These are phyloP conservation scores for Canis aureus DNA, from an alignment of 2,113 vertebrate species.

Conservation along the genomic window DNA sequence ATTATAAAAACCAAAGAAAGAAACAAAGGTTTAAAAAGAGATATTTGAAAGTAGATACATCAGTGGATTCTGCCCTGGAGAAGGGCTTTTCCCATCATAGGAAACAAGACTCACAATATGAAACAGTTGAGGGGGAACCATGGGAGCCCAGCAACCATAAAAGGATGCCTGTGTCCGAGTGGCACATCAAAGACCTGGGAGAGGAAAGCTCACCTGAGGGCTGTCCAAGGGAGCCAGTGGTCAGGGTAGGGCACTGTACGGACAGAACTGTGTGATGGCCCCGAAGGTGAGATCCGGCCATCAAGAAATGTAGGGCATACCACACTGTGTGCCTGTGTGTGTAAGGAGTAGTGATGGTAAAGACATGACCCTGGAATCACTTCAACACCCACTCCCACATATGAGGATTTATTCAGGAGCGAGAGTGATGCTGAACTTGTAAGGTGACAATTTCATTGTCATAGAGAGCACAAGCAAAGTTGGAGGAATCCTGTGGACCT, in stretches of 20 bases:
- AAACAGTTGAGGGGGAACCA: background rate
- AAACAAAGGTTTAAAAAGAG: background rate
- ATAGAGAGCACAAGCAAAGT: background rate
- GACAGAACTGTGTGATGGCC: background rate
- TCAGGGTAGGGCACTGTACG: background rate
- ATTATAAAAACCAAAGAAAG: background rate
- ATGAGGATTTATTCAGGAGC: rapidly evolving
- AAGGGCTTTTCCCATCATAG: background rate
- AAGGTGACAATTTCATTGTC: too few species aligned
- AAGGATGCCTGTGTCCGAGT: background rate
- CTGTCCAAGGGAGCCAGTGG: background rate
- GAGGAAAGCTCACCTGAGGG: background rate
- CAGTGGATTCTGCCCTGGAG: background rate
- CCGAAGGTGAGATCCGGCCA: background rate
- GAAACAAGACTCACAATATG: background rate
- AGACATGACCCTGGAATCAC: rapidly evolving
- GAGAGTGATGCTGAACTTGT: background rate
- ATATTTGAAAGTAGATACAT: background rate
- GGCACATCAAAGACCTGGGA: background rate
- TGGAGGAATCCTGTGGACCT: background rate
- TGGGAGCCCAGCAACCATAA: rapidly evolving
- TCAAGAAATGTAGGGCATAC: rapidly evolving
- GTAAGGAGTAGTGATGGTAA: rapidly evolving
- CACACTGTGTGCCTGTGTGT: rapidly evolving
- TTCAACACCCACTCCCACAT: background rate